phyloP scores from a whole-genome alignment of 2,888 invertebrate species.

The Epinotia nisella region DNA sequence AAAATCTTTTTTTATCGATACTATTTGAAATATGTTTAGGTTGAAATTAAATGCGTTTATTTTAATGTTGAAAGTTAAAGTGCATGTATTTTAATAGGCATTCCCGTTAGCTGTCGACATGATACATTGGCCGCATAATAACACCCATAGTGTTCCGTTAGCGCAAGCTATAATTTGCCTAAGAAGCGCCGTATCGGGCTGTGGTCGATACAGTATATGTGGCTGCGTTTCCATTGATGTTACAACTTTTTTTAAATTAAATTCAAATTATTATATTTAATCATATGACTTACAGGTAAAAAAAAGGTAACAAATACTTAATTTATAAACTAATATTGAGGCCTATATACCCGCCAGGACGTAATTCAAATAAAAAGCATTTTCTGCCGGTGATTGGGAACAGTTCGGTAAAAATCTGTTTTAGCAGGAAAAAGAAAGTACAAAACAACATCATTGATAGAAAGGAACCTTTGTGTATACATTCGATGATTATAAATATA shows the following conservation, averaged over 20 bases:
- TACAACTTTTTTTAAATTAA: background rate
- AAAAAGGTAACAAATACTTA: too few species aligned
- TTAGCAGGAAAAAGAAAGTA: background rate
- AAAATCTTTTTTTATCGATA: too few species aligned
- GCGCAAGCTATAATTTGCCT: constrained; percentile 37
- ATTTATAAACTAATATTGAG: too few species aligned
- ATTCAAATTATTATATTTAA: background rate
- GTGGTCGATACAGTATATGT: constrained; percentile 13
- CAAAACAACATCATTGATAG: too few species aligned
- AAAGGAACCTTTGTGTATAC: too few species aligned
- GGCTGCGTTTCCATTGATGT: constrained; percentile 14
- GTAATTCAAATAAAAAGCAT: too few species aligned
- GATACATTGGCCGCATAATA: constrained; percentile 35
- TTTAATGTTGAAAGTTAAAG: background rate
- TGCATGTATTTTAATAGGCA: constrained; percentile 25
- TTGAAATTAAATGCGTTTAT: too few species aligned
- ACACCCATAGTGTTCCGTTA: constrained; percentile 38
- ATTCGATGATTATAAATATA: too few species aligned
- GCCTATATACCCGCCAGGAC: too few species aligned
- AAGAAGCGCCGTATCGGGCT: constrained; percentile 20
- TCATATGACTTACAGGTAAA: too few species aligned
- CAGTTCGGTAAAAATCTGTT: background rate
- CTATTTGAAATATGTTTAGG: too few species aligned
- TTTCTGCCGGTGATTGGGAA: background rate
- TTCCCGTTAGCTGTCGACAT: constrained; percentile 35